Conservation (phyloP, 1,140 invertebrate species). For the Orchesella cincta region DNA sequence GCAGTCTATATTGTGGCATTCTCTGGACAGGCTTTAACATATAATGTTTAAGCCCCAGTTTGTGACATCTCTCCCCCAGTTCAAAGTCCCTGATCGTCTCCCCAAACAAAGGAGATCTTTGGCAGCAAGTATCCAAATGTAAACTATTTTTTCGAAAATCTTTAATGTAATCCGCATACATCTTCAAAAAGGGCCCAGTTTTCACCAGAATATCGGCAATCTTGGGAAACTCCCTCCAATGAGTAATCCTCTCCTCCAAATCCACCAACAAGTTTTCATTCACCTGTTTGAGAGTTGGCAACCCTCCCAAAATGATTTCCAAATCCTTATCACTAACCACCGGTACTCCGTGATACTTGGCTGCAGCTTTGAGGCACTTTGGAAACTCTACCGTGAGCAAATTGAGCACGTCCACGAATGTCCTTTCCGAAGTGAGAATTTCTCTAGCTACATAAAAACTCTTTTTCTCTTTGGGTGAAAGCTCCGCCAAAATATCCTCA, state of each 20-base stretch:
- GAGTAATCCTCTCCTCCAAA: conserved; percentile 64
- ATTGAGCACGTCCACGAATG: conserved; percentile 69
- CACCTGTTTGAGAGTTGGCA: conserved; percentile 64
- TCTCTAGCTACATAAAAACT: conserved; percentile 67
- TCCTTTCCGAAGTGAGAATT: conserved; percentile 69
- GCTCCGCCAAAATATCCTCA: conserved; percentile 48
- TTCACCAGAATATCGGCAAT: conserved; percentile 75
- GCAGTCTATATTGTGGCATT: conserved; percentile 69
- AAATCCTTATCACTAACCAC: conserved; percentile 56
- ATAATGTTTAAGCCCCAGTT: conserved; percentile 68
- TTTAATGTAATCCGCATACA: conserved; percentile 72
- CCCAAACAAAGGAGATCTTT: conserved; percentile 66
- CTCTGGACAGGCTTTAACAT: conserved; percentile 77
- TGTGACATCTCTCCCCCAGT: conserved; percentile 65
- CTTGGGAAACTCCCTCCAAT: conserved; percentile 64
- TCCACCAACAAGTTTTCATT: conserved; percentile 70
- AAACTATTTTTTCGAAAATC: conserved; percentile 69
- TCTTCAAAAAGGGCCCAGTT: conserved; percentile 74
- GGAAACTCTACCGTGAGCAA: conserved; percentile 71
- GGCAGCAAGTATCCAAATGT: conserved; percentile 65
- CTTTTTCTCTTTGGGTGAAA: conserved; percentile 55
- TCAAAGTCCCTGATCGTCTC: conserved; percentile 69
- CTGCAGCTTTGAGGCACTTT: conserved; percentile 54
- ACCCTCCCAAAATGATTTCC: conserved; percentile 63
- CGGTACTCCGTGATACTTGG: background rate